Percentiles rank a stretch among this genome's conserved stretches.
These are phyloP conservation scores for Smithornis capensis DNA, from an alignment of 2,113 vertebrate species.

Conservation along the genomic window DNA sequence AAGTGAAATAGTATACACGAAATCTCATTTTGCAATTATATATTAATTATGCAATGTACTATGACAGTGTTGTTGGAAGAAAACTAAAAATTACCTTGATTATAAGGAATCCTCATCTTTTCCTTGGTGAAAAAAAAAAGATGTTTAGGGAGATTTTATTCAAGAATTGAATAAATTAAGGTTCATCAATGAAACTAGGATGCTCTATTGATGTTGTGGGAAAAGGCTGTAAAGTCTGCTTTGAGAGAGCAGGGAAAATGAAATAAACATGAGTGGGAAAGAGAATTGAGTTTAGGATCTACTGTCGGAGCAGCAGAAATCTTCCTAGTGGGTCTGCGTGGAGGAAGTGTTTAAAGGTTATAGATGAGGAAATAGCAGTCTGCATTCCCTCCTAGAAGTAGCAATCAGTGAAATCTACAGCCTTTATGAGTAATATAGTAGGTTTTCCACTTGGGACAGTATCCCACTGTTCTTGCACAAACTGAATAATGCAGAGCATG, in stretches of 20 bases:
- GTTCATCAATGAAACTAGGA: neutral
- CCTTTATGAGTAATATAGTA: too few species aligned
- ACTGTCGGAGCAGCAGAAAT: neutral
- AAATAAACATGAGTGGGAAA: neutral
- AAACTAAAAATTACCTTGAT: neutral
- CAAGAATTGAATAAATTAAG: neutral
- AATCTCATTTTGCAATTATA: neutral
- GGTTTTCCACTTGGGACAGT: accelerated
- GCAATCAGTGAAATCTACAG: neutral
- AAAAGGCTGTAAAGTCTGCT: neutral
- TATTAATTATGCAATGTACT: neutral
- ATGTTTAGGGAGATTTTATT: neutral
- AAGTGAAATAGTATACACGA: neutral
- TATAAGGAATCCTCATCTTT: neutral
- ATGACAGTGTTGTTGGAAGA: neutral
- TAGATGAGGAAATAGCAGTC: neutral
- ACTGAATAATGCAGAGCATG: neutral
- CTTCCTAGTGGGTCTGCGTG: neutral
- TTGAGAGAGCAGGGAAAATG: neutral
- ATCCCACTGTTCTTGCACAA: accelerated
- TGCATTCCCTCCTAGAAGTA: neutral
- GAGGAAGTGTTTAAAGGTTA: neutral
- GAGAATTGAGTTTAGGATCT: neutral
- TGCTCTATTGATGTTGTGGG: neutral
- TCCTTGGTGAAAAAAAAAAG: neutral